These are phyloP conservation scores for Trisateles emortualis DNA, from an alignment of 2,888 invertebrate genomes.

Conservation along the genomic window DNA sequence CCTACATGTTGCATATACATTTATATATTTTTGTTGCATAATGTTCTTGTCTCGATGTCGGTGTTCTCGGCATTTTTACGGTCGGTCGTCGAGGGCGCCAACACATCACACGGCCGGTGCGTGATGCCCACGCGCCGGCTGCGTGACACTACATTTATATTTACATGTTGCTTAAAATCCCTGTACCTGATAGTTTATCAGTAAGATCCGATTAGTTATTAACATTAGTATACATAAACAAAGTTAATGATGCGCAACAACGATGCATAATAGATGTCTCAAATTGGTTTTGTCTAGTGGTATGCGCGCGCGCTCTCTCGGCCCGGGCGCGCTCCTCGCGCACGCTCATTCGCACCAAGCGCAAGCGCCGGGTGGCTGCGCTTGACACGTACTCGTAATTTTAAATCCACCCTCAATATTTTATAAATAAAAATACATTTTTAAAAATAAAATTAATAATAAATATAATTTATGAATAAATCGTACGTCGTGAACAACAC, in stretches of 20 bases:
- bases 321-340: constrained; percentile 52
- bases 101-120: constrained; percentile 64
- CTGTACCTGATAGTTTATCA: constrained; percentile 63
- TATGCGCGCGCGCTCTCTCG: constrained; percentile 47
- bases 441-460: constrained; percentile 33
- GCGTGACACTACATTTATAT: constrained; percentile 73
- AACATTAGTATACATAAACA: constrained; percentile 65
- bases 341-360: constrained; percentile 70
- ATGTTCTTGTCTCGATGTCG: constrained; percentile 44
- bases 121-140: constrained; percentile 71
- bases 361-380: constrained; percentile 73
- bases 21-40: constrained; percentile 37
- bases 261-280: constrained; percentile 63
- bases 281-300: constrained; percentile 65
- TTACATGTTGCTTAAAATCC: constrained; percentile 59
- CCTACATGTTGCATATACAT: neutral
- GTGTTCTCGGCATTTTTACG: constrained; percentile 35
- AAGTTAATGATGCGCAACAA: constrained; percentile 58
- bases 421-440: constrained; percentile 38
- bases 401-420: constrained; percentile 57
- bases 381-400: constrained; percentile 43
- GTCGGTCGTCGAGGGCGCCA: constrained; percentile 59
- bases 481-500: constrained; percentile 47
- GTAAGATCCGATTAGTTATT: constrained; percentile 64
- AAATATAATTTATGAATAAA: constrained; percentile 23